These are phyloP conservation scores for Drosophila recens DNA, from an alignment of 2,888 invertebrate genomes.

Conservation along the genomic window DNA sequence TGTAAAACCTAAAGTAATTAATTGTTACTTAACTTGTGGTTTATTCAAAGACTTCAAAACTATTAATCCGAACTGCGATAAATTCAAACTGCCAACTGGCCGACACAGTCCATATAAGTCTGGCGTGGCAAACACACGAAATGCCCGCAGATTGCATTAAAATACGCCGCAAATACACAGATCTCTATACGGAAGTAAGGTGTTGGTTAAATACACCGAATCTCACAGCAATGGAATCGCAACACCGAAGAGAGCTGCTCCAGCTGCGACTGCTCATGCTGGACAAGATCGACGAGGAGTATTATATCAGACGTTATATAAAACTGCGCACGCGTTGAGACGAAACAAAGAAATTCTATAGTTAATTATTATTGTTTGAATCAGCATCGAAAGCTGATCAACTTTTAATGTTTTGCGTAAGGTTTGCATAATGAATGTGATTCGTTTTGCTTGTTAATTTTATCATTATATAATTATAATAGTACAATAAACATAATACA, in stretches of 20 bases:
- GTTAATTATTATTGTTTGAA: conserved; percentile 27
- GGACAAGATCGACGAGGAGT: conserved; percentile 41
- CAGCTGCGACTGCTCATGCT: conserved; percentile 31
- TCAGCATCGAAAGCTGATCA: conserved; percentile 20
- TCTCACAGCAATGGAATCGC: conserved; percentile 16
- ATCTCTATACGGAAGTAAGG: conserved; percentile 19
- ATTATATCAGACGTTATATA: conserved; percentile 38
- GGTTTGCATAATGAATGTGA: conserved; percentile 60
- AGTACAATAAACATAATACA: conserved; percentile 73
- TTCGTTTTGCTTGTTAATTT: conserved; percentile 57
- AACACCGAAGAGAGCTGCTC: conserved; percentile 14
- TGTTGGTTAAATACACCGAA: conserved; percentile 35
- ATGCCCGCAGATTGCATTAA: neutral
- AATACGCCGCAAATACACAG: conserved; percentile 10
- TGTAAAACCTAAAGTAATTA: neutral
- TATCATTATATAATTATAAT: conserved; percentile 60
- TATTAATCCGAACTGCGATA: neutral
- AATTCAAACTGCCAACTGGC: conserved; percentile 2
- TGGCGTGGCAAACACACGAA: neutral
- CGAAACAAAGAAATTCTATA: neutral
- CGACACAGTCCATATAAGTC: conserved; percentile 2
- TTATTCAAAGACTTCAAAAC: neutral
- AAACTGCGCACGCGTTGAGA: conserved; percentile 40
- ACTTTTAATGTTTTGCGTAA: conserved; percentile 38
- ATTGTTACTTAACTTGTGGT: neutral